Evolutionary conservation across 2,888 invertebrate species (phyloP).

Genomic region (Acanthosepion lycidas): DNA sequence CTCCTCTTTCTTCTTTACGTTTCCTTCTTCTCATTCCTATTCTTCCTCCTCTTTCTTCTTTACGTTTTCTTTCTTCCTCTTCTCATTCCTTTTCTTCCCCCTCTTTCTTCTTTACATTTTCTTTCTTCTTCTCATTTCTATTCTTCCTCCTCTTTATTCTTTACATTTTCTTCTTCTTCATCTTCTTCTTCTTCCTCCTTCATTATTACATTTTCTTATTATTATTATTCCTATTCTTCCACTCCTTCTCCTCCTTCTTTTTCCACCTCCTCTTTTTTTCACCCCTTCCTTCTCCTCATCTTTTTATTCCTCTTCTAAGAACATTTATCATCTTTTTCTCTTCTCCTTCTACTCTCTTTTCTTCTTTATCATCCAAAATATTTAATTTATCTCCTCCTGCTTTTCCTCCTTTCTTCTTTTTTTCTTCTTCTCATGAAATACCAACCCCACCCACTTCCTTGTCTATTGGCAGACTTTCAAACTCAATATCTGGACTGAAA

Average conservation of each 20-base stretch:
- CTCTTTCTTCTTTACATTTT: not conserved
- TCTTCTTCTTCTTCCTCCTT: too few species aligned
- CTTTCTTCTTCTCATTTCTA: not conserved
- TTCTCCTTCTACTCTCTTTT: not conserved
- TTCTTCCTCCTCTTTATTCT: not conserved
- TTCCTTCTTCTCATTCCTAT: not conserved
- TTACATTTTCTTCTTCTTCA: not conserved
- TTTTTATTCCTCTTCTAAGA: not conserved
- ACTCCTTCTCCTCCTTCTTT: not conserved
- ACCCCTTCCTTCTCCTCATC: not conserved
- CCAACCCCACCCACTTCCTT: not conserved
- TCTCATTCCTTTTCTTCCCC: too few species aligned
- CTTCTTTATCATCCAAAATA: not conserved
- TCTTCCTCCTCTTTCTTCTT: not conserved
- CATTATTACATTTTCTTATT: not conserved
- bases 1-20: not conserved
- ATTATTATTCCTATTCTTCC: not conserved
- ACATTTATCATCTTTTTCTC: not conserved
- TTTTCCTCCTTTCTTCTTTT: not conserved
- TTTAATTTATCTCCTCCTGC: not conserved
- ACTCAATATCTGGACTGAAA: not conserved
- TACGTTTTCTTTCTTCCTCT: not conserved
- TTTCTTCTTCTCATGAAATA: not conserved
- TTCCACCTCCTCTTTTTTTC: not conserved
- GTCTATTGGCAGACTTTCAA: not conserved